phyloP scores from a whole-genome alignment of 2,888 invertebrate genomes.

The Drosophila antonietae region DNA sequence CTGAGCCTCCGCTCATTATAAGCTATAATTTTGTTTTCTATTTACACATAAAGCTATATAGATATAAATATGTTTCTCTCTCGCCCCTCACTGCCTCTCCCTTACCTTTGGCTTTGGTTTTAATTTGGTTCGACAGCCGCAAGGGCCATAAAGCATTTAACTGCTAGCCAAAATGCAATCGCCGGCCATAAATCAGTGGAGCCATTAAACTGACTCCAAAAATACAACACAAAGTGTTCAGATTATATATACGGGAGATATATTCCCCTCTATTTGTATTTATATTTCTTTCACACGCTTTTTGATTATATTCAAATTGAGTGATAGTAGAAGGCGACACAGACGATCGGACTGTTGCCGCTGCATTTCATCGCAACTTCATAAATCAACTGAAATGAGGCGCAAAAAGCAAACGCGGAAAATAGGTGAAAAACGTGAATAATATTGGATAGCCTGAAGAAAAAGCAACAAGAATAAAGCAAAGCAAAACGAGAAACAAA shows the following conservation, averaged over 20 bases:
- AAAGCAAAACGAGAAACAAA: not conserved
- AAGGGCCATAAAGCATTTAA: slow-evolving; percentile 59
- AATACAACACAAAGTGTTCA: slow-evolving; percentile 34
- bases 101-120: slow-evolving; percentile 29
- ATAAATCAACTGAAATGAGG: slow-evolving; percentile 35
- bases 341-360: slow-evolving; percentile 46
- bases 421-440: slow-evolving; percentile 4
- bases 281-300: slow-evolving; percentile 23
- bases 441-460: not conserved
- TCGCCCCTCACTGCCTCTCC: not conserved
- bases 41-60: slow-evolving; percentile 19
- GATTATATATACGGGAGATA: not conserved
- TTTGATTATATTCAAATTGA: slow-evolving; percentile 62
- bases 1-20: not conserved
- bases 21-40: slow-evolving; percentile 2
- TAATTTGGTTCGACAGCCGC: slow-evolving; percentile 50
- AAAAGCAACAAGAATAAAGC: not conserved
- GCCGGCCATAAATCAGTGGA: slow-evolving; percentile 63
- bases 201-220: slow-evolving; percentile 60
- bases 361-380: slow-evolving; percentile 33
- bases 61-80: not conserved
- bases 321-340: slow-evolving; percentile 52
- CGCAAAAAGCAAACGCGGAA: slow-evolving; percentile 5
- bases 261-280: not conserved
- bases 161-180: slow-evolving; percentile 69